Conservation (phyloP, 2,888 invertebrate genomes). For the Ophion obscuratus region DNA sequence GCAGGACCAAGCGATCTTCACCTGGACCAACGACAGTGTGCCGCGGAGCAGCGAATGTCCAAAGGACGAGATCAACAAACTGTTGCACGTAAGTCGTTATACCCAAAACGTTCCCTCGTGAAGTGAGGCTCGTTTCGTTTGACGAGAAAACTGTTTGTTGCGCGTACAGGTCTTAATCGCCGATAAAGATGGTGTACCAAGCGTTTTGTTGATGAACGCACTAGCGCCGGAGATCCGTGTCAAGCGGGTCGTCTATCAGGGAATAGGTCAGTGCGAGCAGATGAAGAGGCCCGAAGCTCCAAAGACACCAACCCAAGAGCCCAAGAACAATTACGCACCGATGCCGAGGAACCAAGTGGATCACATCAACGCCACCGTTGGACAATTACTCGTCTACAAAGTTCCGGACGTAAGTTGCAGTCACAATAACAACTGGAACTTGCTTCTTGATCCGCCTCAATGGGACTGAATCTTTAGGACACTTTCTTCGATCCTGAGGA, state of each 20-base stretch:
- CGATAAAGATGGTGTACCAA: constrained; percentile 87
- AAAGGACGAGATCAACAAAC: constrained; percentile 88
- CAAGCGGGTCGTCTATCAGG: constrained; percentile 88
- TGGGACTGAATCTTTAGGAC: constrained; percentile 86
- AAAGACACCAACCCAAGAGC: constrained; percentile 84
- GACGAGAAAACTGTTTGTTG: not conserved
- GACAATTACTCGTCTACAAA: constrained; percentile 91
- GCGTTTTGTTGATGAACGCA: constrained; percentile 86
- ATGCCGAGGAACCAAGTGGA: constrained; percentile 94
- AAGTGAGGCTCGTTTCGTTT: not conserved
- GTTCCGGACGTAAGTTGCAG: constrained; percentile 89
- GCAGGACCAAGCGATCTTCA: constrained; percentile 88
- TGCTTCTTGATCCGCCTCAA: not conserved
- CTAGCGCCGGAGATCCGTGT: constrained; percentile 89
- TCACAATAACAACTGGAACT: not conserved
- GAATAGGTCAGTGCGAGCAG: constrained; percentile 89
- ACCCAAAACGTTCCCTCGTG: not conserved
- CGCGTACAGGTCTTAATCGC: constrained; percentile 84
- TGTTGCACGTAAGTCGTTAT: constrained; percentile 87
- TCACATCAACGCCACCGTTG: constrained; percentile 92
- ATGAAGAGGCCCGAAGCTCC: constrained; percentile 81
- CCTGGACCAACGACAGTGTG: constrained; percentile 94
- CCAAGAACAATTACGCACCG: constrained; percentile 87
- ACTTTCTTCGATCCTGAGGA: constrained; percentile 96
- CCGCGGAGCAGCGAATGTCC: constrained; percentile 91